Evolutionary conservation across 2,113 vertebrate species (phyloP).

Genomic region (Podarcis muralis): DNA sequence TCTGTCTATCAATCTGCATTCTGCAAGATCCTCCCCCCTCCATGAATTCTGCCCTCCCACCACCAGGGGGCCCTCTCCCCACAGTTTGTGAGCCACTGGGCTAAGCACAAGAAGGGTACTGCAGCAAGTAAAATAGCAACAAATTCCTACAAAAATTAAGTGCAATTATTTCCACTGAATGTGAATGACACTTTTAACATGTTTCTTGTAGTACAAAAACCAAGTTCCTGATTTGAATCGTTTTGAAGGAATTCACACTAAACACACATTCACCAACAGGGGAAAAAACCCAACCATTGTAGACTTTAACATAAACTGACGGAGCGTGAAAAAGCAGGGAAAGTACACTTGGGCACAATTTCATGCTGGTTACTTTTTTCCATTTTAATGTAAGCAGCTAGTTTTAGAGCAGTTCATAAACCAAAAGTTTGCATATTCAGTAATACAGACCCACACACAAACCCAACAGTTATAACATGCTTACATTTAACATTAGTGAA

Average conservation of each 20-base stretch:
- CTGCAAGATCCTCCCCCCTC: background rate
- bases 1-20: background rate
- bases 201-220: slow-evolving; percentile 40
- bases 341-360: slow-evolving; percentile 75
- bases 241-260: slow-evolving; percentile 30
- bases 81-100: background rate
- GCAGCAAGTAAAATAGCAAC: background rate
- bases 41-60: background rate
- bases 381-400: slow-evolving; percentile 65
- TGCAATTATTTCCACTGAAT: slow-evolving; percentile 32
- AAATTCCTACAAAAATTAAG: background rate
- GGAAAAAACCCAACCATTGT: slow-evolving; percentile 37
- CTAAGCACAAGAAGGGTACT: slow-evolving; percentile 42
- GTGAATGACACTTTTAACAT: slow-evolving; percentile 39
- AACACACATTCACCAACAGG: slow-evolving; percentile 24
- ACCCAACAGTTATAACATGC: slow-evolving; percentile 72
- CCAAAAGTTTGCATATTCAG: slow-evolving; percentile 72
- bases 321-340: slow-evolving; percentile 71
- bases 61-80: background rate
- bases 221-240: background rate
- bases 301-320: slow-evolving; percentile 55
- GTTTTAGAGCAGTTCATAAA: slow-evolving; percentile 69
- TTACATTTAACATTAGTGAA: slow-evolving; percentile 66
- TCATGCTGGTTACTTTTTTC: slow-evolving; percentile 78
- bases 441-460: slow-evolving; percentile 66